These are phyloP conservation scores for Tachina grossa DNA, from an alignment of 2,888 invertebrate genomes.

Conservation along the genomic window DNA sequence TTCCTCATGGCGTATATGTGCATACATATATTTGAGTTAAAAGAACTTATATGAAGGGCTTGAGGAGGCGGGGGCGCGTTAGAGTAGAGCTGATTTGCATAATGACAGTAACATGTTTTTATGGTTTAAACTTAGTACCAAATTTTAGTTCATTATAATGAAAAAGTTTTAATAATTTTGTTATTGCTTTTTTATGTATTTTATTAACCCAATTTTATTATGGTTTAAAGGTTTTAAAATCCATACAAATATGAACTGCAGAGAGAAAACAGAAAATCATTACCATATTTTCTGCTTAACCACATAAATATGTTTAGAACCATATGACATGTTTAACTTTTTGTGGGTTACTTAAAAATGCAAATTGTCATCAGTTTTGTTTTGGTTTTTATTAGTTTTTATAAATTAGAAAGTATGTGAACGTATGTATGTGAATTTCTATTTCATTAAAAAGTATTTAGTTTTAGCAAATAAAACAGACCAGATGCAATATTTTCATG, in stretches of 20 bases:
- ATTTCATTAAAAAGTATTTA: slow-evolving; percentile 18
- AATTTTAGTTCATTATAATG: slow-evolving; percentile 68
- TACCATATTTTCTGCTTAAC: slow-evolving; percentile 40
- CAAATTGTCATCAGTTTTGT: slow-evolving; percentile 55
- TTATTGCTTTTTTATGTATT: slow-evolving; percentile 52
- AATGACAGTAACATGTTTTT: slow-evolving; percentile 70
- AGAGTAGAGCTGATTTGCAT: slow-evolving; percentile 62
- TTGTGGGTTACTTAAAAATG: slow-evolving; percentile 62
- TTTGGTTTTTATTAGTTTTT: slow-evolving; percentile 23
- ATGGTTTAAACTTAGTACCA: slow-evolving; percentile 66
- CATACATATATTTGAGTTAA: neutral
- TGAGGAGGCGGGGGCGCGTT: neutral
- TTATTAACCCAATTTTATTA: slow-evolving; percentile 65
- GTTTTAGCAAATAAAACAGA: slow-evolving; percentile 24
- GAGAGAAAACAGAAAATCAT: slow-evolving; percentile 25
- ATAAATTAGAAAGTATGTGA: neutral
- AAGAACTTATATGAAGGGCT: neutral
- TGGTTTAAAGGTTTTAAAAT: slow-evolving; percentile 63
- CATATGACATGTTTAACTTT: slow-evolving; percentile 57
- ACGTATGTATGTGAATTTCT: neutral
- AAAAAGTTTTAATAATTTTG: slow-evolving; percentile 63
- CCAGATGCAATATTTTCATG: slow-evolving; percentile 19
- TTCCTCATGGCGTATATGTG: neutral
- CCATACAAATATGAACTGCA: slow-evolving; percentile 1
- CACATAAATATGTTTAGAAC: slow-evolving; percentile 33